These are phyloP conservation scores for Phrynosoma blainvillii DNA, from an alignment of 2,113 vertebrate genomes.

Conservation along the genomic window DNA sequence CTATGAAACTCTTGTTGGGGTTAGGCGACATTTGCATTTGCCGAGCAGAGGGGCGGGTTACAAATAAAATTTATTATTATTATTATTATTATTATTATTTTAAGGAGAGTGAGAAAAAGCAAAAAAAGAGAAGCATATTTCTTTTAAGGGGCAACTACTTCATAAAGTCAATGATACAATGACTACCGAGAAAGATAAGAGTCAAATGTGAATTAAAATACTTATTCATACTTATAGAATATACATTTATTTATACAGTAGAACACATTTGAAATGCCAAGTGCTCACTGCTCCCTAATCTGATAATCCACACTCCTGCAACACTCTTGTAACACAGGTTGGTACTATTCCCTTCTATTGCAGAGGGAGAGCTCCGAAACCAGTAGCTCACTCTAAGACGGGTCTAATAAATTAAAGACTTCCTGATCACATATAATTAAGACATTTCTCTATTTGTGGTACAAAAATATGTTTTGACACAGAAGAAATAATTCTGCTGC, in stretches of 20 bases:
- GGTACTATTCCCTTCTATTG: not conserved
- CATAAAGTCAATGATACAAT: conserved; percentile 44
- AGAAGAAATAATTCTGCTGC: conserved; percentile 54
- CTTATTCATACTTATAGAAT: not conserved
- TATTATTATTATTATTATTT: too few relatives aligned
- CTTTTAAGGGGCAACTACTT: not conserved
- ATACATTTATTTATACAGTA: too few relatives aligned
- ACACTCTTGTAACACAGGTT: not conserved
- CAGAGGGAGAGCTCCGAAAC: not conserved
- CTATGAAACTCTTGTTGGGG: too few relatives aligned
- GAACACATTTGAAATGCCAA: not conserved
- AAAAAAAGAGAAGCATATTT: conserved; percentile 3
- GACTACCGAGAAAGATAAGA: conserved; percentile 60
- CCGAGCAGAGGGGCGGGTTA: too few relatives aligned
- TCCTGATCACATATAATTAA: not conserved
- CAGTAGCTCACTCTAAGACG: not conserved
- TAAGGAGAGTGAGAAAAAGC: not conserved
- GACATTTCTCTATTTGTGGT: conserved; percentile 49
- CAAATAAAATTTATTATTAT: too few relatives aligned
- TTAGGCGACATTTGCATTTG: too few relatives aligned
- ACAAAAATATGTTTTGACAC: conserved; percentile 58
- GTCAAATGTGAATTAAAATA: conserved; percentile 50
- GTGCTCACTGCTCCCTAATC: not conserved
- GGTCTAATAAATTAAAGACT: not conserved
- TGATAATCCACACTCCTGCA: not conserved